Percentiles rank a stretch among this genome's conserved stretches.
phyloP scores from a whole-genome alignment of 2,888 invertebrate genomes.

The Stenichneumon culpator region DNA sequence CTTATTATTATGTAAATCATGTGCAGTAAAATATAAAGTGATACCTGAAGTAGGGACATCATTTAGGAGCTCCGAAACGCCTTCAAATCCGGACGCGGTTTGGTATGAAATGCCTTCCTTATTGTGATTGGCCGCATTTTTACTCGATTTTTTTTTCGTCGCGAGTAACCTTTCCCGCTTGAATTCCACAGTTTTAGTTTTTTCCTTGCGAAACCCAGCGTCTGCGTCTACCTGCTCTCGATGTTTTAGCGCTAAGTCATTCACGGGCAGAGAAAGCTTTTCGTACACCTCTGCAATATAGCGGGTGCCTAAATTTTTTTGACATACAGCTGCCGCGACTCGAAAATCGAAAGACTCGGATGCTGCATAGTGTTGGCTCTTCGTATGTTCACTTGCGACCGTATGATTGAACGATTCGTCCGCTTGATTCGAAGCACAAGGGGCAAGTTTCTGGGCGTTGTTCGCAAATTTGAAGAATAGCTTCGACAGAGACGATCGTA shows the following conservation, averaged over 20 bases:
- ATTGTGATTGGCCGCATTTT: conserved; percentile 3
- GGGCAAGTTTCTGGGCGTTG: conserved; percentile 61
- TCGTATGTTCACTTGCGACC: conserved; percentile 63
- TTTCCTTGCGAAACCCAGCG: background rate
- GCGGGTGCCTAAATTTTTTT: conserved; percentile 43
- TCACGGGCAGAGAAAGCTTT: conserved; percentile 1
- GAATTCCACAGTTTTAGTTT: conserved; percentile 20
- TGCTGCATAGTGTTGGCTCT: conserved; percentile 65
- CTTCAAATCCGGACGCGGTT: conserved; percentile 1
- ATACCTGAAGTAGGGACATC: conserved; percentile 7
- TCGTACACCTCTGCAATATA: conserved; percentile 21
- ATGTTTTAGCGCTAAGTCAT: background rate
- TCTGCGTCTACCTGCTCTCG: conserved; percentile 22
- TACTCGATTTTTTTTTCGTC: conserved; percentile 25
- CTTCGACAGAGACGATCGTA: conserved; percentile 11
- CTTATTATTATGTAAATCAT: background rate
- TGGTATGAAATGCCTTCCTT: conserved; percentile 25
- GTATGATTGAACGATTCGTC: conserved; percentile 66
- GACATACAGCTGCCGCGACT: conserved; percentile 56
- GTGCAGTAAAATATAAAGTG: background rate
- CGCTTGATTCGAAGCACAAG: conserved; percentile 67
- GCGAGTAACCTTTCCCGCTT: conserved; percentile 13
- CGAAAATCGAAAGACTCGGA: conserved; percentile 60
- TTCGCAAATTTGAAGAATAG: conserved; percentile 57
- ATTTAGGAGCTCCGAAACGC: conserved; percentile 10